Evolutionary conservation across 23 tunicate species (phyloP).

Genomic region (Diplosoma virens): DNA sequence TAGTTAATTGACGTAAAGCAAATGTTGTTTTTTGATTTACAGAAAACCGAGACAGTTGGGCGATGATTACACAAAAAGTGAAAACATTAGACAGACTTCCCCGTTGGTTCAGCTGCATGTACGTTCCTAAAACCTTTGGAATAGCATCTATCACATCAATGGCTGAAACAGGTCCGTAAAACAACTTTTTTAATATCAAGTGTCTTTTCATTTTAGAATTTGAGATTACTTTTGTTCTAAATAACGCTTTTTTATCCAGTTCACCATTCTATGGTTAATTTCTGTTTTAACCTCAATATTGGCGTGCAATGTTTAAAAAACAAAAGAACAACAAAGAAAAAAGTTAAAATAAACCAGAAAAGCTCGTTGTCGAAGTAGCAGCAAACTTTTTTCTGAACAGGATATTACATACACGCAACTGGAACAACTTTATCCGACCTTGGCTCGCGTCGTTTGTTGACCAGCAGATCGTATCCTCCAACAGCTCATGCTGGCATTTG

Average conservation of each 20-base stretch:
- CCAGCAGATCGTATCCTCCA: slow-evolving; percentile 49
- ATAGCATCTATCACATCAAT: slow-evolving; percentile 10
- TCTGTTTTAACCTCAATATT: no score
- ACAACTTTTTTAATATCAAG: background rate
- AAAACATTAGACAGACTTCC: slow-evolving; percentile 42
- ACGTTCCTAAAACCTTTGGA: slow-evolving; percentile 39
- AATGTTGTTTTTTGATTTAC: background rate
- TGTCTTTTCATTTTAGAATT: background rate
- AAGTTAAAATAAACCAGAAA: no score
- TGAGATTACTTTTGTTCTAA: background rate
- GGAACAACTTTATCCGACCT: slow-evolving; percentile 21
- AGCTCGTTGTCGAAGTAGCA: background rate
- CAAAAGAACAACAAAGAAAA: no score
- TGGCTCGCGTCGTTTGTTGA: slow-evolving; percentile 19
- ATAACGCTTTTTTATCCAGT: no score
- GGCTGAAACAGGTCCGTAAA: slow-evolving; percentile 64
- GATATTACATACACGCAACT: slow-evolving; percentile 79
- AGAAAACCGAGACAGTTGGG: slow-evolving; percentile 72
- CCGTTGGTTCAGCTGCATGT: slow-evolving; percentile 61
- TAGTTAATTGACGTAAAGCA: background rate
- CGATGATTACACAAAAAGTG: slow-evolving; percentile 81
- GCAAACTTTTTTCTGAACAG: slow-evolving; percentile 23
- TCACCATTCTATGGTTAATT: no score
- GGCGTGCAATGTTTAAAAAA: no score
- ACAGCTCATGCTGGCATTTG: slow-evolving; percentile 71